Base-by-base conservation (phyloP, 2,113 vertebrate species). In the Pan paniscus region DNA sequence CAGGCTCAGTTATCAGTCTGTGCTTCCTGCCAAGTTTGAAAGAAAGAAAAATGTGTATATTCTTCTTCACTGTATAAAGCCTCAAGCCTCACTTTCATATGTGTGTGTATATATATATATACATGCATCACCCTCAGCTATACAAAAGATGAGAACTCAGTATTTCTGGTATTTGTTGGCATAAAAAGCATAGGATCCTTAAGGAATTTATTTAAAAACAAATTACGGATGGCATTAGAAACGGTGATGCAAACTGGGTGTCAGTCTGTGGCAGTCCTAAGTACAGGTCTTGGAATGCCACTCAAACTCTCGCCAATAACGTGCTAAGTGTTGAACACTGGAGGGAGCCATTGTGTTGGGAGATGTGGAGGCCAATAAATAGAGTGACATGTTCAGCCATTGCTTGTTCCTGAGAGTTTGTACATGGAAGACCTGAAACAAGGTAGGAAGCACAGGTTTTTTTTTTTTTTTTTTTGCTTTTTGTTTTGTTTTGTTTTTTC, bases 311-410 rank as follows among this genome's bases (percentile, higher is more conserved):
- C 67, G 59, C 30, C 91, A 92, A 52, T 43, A 94, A 52, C 23
- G 35, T 50, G 8, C 4, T 64, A 52, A 86, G 67, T 50, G 38
- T n/a, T 89, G 48, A 83, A 95, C 80, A 57, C 90, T 90, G 95
- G 79, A 90, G 79, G 92, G 43, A 96, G 75, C 52, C 79, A 86
- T 95, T 95, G 86, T 93, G 92, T 92, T 92, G 22, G 48, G 68
- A 89, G 72, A 91, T 25, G 10, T 25, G 30, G 40, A 86, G 11
- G 64, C 38, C 10, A 35, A 90, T 40, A n/a, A 20, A 14, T 23
- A 50, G 4, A 8, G 10, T 55, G 20, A 59, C 50, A 35, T 40
- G 20, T 84, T 70, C 46, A 73, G 8, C 23, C 46, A 61, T 6
- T n/a, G 57, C 11, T 35, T 14, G 64, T 81, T 35, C 32, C 50